Base-by-base conservation (phyloP, 2,113 vertebrate genomes). In the Daphoenositta chrysoptera region DNA sequence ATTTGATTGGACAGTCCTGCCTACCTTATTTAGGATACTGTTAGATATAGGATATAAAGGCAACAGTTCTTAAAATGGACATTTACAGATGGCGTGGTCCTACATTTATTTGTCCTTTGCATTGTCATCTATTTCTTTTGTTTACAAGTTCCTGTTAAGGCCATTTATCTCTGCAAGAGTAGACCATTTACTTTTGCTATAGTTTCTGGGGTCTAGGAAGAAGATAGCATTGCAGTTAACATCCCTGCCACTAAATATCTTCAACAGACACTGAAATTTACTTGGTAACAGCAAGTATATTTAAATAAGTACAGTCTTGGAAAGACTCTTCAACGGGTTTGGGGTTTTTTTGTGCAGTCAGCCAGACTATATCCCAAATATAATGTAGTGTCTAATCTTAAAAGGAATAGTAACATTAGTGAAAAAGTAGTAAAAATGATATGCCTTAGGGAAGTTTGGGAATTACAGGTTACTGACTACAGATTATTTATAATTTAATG, bases 31-130 rank as follows among this genome's bases (percentile, higher is more conserved):
- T 60, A 93, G 79, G 93, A 66, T 64, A 64, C 44, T 69, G n/a
- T 57, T 87, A 90, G 83, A 88, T 88, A 87, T 45, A 94, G 58
- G 58, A 82, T 91, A 84, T 89, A 95, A 91, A 95, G 68, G 87
- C 83, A 86, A 75, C 26, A 10, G 97, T 98, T 81, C 33, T 30
- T 57, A 42, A 71, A 58, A 71, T 20, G 33, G 39, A 33, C 7
- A 27, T 44, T 70, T 37, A 31, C 35, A 71, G 51, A 56, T 9
- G 9, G 20, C 21, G 35, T 66, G 13, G 10, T 44, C 11, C 16
- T 48, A 60, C 5, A 44, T 54, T 53, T 76, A 20, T 58, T 76
- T 70, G 13, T 13, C 33, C 19, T 66, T 82, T 47, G 10, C 47
- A 45, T 60, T 45, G 27, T 22, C 28, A 31, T 31, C 8, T 58